Percentiles rank a stretch among this genome's conserved stretches.
These are phyloP conservation scores for Pentamera pediparva DNA, from an alignment of 53 echinoderm and acorn worm genomes.

Conservation along the genomic window DNA sequence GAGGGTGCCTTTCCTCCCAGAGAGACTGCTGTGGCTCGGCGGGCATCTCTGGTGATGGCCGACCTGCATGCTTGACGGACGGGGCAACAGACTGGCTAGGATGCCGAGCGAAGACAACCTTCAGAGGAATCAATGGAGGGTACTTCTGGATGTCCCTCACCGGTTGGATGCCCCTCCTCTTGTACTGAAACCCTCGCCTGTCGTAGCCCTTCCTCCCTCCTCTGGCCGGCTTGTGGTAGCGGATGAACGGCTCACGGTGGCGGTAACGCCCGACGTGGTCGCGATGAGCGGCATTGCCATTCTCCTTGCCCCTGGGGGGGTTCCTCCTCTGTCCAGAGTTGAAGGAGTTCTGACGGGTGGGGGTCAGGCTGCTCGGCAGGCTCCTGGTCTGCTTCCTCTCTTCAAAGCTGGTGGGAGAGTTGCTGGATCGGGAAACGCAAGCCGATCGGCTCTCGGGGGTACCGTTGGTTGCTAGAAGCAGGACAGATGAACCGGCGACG, in stretches of 20 bases:
- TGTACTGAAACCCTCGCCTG: not conserved
- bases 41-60: conserved; percentile 4
- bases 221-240: conserved; percentile 5
- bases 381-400: conserved; percentile 69
- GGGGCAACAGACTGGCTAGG: conserved; percentile 5
- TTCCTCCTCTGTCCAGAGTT: conserved; percentile 16
- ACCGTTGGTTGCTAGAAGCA: conserved; percentile 26
- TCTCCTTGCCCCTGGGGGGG: not conserved
- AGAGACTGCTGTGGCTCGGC: conserved; percentile 4
- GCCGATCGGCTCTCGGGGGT: conserved; percentile 67
- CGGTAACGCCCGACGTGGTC: conserved; percentile 17
- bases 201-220: conserved; percentile 6
- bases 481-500: conserved; percentile 35
- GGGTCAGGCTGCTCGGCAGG: conserved; percentile 60
- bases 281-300: not conserved
- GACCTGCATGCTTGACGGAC: not conserved
- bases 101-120: not conserved
- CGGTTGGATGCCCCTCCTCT: conserved; percentile 4
- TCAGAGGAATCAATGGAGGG: not conserved
- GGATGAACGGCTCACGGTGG: conserved; percentile 18
- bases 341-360: conserved; percentile 27
- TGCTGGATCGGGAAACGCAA: conserved; percentile 71
- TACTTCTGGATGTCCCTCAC: not conserved
- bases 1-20: conserved; percentile 36
- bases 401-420: conserved; percentile 55